phyloP scores from a whole-genome alignment of 2,113 vertebrate genomes.

The Capreolus pygargus region DNA sequence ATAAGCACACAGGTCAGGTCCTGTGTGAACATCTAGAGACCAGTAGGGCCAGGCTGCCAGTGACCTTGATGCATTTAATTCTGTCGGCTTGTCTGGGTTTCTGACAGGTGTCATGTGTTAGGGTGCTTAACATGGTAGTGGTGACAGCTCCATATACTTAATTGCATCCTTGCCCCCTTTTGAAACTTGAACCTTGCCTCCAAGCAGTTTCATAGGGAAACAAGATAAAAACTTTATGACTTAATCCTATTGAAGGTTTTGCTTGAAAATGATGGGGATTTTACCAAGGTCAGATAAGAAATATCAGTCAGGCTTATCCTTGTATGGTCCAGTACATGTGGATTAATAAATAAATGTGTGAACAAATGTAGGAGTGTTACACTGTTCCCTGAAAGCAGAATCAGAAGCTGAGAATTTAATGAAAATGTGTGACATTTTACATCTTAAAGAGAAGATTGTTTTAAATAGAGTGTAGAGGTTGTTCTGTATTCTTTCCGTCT shows the following conservation, averaged over 20 bases:
- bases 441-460: background rate
- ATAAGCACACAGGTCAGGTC: background rate
- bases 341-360: background rate
- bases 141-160: background rate
- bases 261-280: background rate
- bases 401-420: background rate
- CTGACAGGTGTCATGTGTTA: background rate
- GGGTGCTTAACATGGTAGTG: background rate
- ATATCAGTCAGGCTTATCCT: background rate
- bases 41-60: no score
- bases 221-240: background rate
- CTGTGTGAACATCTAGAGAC: background rate
- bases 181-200: background rate
- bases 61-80: fast-evolving
- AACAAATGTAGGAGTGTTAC: background rate
- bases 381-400: background rate
- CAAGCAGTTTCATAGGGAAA: background rate
- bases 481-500: background rate
- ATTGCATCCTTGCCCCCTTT: background rate
- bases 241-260: background rate
- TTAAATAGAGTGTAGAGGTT: background rate
- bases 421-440: background rate
- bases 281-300: background rate
- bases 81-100: background rate
- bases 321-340: background rate